Conservation (phyloP, 1,140 invertebrate genomes). For the Trichonephila clavata region DNA sequence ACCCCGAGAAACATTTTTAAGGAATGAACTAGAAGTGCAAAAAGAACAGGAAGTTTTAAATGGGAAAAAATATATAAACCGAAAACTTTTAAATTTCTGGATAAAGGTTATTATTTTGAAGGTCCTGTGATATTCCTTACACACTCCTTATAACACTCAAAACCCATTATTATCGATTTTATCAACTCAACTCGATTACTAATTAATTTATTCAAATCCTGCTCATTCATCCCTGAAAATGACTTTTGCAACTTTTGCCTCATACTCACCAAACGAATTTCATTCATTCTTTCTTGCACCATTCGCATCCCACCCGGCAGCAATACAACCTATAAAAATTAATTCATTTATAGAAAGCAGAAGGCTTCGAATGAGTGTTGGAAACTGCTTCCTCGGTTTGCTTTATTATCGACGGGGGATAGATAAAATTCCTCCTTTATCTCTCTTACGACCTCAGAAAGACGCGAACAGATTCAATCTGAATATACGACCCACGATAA, state of each 20-base stretch:
- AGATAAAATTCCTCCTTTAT: constrained; percentile 67
- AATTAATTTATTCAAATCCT: too few species aligned
- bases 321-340: neutral
- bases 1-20: too few species aligned
- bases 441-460: constrained; percentile 32
- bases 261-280: neutral
- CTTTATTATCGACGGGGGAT: constrained; percentile 61
- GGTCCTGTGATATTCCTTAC: too few species aligned
- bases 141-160: too few species aligned
- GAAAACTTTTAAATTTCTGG: too few species aligned
- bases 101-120: too few species aligned
- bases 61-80: too few species aligned
- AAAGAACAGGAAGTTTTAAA: too few species aligned
- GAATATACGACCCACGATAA: constrained; percentile 16
- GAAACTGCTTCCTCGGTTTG: constrained; percentile 52
- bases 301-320: neutral
- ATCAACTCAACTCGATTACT: too few species aligned
- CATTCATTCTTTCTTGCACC: neutral
- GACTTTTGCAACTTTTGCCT: neutral
- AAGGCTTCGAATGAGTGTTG: neutral
- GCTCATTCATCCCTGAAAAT: too few species aligned
- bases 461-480: constrained; percentile 34
- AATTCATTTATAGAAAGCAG: constrained; percentile 26
- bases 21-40: too few species aligned
- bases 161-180: too few species aligned